Percentiles rank a stretch among this genome's conserved stretches.
These are phyloP conservation scores for Pelecanoides urinatrix DNA, from an alignment of 2,113 vertebrate genomes.

Conservation along the genomic window DNA sequence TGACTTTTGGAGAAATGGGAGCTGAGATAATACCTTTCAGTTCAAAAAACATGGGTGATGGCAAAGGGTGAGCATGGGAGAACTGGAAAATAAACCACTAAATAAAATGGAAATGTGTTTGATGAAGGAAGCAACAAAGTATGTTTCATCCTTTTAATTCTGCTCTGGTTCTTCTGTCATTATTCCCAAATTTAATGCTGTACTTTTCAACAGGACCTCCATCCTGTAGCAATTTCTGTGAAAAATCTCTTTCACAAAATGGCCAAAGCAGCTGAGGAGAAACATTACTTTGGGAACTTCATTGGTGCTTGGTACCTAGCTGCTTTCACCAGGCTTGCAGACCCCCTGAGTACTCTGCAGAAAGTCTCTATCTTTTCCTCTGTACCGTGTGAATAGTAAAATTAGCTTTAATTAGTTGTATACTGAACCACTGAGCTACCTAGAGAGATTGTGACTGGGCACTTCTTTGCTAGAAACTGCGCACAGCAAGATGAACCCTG, in stretches of 20 bases:
- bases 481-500: neutral
- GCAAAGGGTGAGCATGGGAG: neutral
- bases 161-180: neutral
- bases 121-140: neutral
- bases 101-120: slow-evolving; percentile 24
- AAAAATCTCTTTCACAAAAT: neutral
- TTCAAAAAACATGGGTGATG: neutral
- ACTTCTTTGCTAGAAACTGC: neutral
- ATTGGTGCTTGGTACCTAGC: neutral
- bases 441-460: neutral
- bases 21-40: neutral
- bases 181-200: neutral
- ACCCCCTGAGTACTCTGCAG: neutral
- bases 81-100: slow-evolving; percentile 30
- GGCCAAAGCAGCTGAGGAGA: neutral
- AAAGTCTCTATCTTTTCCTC: neutral
- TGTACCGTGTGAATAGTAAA: neutral
- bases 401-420: neutral
- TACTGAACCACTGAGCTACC: neutral
- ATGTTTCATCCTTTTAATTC: neutral
- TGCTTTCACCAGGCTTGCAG: neutral
- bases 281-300: neutral
- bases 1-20: slow-evolving; percentile 21
- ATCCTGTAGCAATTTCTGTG: neutral
- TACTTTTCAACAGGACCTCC: neutral